Conservation (phyloP, 2,113 vertebrate genomes). For the Sitta europaea region DNA sequence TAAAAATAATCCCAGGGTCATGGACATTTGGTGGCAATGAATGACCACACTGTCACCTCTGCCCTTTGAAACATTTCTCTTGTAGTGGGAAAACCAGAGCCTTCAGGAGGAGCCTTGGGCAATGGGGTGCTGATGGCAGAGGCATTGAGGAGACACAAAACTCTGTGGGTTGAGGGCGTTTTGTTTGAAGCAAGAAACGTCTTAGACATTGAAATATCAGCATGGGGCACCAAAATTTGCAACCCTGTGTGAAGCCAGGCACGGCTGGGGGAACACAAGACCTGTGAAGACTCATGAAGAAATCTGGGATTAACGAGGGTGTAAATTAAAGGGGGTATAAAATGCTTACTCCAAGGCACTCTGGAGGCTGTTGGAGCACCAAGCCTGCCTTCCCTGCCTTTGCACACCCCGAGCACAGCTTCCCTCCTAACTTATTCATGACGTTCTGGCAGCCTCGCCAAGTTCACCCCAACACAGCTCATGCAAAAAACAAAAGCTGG, state of each 20-base stretch:
- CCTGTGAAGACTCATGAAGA: neutral
- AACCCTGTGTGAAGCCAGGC: neutral
- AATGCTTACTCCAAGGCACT: fast-evolving
- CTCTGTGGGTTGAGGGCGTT: neutral
- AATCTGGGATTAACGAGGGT: neutral
- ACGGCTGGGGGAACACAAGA: neutral
- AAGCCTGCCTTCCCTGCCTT: neutral
- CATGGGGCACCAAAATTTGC: neutral
- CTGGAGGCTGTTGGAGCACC: neutral
- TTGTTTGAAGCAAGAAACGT: neutral
- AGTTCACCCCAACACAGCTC: constrained; percentile 34
- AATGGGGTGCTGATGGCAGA: neutral
- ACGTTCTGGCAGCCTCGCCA: neutral
- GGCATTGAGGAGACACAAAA: neutral
- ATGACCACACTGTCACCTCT: neutral
- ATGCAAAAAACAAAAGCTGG: constrained; percentile 43
- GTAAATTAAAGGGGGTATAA: neutral
- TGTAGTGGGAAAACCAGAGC: neutral
- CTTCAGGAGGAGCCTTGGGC: neutral
- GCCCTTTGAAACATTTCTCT: neutral
- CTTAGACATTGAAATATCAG: neutral
- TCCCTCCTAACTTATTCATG: constrained; percentile 52
- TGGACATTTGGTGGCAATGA: fast-evolving
- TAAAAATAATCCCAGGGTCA: neutral
- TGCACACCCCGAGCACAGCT: neutral